phyloP scores from a whole-genome alignment of 2,888 invertebrate species.

The Melikaiella ostensackeni region DNA sequence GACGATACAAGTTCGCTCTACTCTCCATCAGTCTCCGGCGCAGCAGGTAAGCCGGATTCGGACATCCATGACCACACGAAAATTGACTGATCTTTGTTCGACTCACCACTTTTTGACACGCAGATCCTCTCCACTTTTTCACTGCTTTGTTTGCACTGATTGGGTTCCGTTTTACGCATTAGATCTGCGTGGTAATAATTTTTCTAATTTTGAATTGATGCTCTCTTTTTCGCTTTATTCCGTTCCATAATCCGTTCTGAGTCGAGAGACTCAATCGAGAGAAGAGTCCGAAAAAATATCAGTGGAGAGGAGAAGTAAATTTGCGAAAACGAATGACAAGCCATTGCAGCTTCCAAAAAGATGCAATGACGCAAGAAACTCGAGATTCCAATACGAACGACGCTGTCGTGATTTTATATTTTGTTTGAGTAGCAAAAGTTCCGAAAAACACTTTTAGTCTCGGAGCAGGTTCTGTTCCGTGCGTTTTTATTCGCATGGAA shows the following conservation, averaged over 20 bases:
- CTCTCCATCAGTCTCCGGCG: conserved; percentile 79
- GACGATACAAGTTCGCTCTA: conserved; percentile 86
- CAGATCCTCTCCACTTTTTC: conserved; percentile 57
- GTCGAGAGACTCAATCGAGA: neutral
- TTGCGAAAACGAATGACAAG: neutral
- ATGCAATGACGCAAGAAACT: neutral
- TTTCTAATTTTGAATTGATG: neutral
- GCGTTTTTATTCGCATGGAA: neutral
- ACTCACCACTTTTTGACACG: conserved; percentile 56
- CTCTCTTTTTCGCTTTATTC: neutral
- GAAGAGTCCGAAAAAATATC: neutral
- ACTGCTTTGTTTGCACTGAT: conserved; percentile 62
- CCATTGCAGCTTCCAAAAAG: neutral
- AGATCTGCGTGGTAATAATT: conserved; percentile 50
- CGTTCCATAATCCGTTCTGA: neutral
- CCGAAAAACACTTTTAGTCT: neutral
- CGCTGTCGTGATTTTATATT: neutral
- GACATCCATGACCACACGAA: conserved; percentile 77
- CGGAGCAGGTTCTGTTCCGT: neutral
- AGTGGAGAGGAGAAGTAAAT: conserved; percentile 20
- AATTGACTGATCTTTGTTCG: conserved; percentile 75
- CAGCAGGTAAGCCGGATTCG: conserved; percentile 82
- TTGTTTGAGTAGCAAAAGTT: neutral
- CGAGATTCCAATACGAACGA: conserved; percentile 15
- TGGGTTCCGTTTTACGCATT: conserved; percentile 54